Base-by-base conservation (phyloP, 1,140 invertebrate genomes). In the Yoshiicerus persimilis region DNA sequence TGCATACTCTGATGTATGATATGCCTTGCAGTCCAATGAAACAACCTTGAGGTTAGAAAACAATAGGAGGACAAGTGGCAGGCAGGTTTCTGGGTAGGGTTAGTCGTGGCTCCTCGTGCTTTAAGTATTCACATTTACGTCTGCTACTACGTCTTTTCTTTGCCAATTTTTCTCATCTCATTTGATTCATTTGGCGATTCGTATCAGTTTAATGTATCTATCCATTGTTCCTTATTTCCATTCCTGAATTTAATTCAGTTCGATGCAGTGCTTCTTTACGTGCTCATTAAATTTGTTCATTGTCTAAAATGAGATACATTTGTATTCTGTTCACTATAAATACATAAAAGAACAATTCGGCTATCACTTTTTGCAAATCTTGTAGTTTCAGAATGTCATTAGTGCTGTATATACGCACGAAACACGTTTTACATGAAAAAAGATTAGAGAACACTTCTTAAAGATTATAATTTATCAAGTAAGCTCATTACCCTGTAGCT, bases 1-100 rank as follows among this genome's bases (percentile, higher is more conserved):
- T 70, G 25, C 11, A 16, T 30, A 27, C n/a, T 70, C 10, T 70
- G 23, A 25, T 70, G 23, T 80, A 38, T 16, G 11, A 70, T 30
- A 80, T 80, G 75, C 75, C 75, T 47, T 84, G 83, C 83, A 84
- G 39, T 84, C 83, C 83, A 84, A 84, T 84, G 83, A 84, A 84
- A 84, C 41, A 84, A 30, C 83, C 83, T 84, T 84, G 83, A 84
- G 83, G 56, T 16, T 34, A 23, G 83, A 84, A 84, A 84, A 84
- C 83, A 84, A 84, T 84, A 56, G 83, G 83, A 84, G 83, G 83
- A 84, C 83, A 84, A 84, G 83, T 84, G 38, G 38, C n/a, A 80
- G 75, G 32, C 75, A 80, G 32, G 75, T 80, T 80, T 80, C 75
- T 80, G 75, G 75, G 75, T 80, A 80, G 75, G 75, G 75, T 80